Base-by-base conservation (phyloP, 2,888 invertebrate genomes). In the Rhodophaea formosa region DNA sequence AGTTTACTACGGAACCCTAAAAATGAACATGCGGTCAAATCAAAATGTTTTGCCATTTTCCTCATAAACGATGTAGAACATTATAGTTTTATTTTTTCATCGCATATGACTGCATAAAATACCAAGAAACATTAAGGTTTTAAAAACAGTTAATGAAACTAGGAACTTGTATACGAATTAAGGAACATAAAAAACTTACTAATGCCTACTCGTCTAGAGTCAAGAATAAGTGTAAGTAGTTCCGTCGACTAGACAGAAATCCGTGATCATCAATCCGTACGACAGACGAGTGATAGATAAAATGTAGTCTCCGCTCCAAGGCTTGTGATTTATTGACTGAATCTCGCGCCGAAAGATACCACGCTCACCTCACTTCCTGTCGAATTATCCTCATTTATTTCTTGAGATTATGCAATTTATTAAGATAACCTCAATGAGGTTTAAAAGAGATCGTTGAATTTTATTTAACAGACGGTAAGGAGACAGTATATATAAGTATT, bases 201-300 rank as follows among this genome's bases (percentile, higher is more conserved):
- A 32, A 49, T 49, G 49, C 49, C 16, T 15, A 32, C 10, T 12
- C 49, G 49, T 49, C 30, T 14, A 8, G 30, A 30, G 7, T 49
- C 49, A 30, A n/a, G 15, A 32, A 15, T 49, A 49, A 32, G 49
- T 49, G 15, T n/a, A n/a, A n/a, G n/a, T 15, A 39, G 39, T 49
- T 32, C n/a, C 17, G 23, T 7, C 29, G 29, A 64, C 39, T 39
- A 10, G 63, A 64, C 63, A 67, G 64, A 70, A 74, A 74, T 39
- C 73, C 71, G 69, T 74, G 75, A 73, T 71, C 80, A 79, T 81
- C 80, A 80, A 80, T 80, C 81, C 73, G 77, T 76, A 68, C 68
- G 63, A 67, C 70, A 72, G 79, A 77, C 79, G 76, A 79, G 75
- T 76, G 82, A 78, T 75, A 76, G 81, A 81, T 81, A 82, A 80